A percentile compares a stretch with the other conserved stretches of the same genome.
phyloP scores from a whole-genome alignment of 2,888 invertebrate species.

The Heliconius ismenius region DNA sequence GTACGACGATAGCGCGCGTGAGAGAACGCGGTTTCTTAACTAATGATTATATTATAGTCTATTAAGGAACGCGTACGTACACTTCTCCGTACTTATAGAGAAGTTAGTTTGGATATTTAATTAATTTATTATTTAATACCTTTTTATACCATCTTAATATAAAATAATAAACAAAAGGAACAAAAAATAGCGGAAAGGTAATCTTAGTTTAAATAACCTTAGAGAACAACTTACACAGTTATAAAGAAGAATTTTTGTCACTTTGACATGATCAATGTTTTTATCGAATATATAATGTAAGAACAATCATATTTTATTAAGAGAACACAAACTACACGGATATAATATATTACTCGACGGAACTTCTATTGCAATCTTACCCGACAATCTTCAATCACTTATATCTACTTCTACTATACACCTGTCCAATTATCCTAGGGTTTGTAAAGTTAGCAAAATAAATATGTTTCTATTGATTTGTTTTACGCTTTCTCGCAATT shows the following conservation, averaged over 20 bases:
- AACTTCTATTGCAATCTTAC: conserved; percentile 24
- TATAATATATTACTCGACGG: conserved; percentile 20
- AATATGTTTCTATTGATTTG: neutral
- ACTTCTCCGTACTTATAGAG: neutral
- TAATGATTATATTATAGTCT: conserved; percentile 30
- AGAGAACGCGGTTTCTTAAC: conserved; percentile 43
- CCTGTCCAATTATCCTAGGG: conserved; percentile 26
- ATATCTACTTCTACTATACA: conserved; percentile 21
- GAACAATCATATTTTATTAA: neutral
- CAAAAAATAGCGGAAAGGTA: too few species aligned
- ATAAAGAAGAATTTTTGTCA: neutral
- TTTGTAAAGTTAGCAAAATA: conserved; percentile 18
- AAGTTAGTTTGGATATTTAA: neutral
- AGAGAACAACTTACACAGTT: neutral
- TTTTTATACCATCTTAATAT: too few species aligned
- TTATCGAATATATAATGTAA: neutral
- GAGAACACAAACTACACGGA: conserved; percentile 3
- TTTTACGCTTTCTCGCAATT: neutral
- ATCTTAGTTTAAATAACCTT: neutral
- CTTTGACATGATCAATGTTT: neutral
- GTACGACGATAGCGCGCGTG: conserved; percentile 40
- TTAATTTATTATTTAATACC: too few species aligned
- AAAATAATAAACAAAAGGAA: too few species aligned
- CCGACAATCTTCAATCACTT: conserved; percentile 25
- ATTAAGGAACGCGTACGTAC: conserved; percentile 14